Evolutionary conservation across 2,888 invertebrate species (phyloP).

Genomic region (Aleiodes alternator): DNA sequence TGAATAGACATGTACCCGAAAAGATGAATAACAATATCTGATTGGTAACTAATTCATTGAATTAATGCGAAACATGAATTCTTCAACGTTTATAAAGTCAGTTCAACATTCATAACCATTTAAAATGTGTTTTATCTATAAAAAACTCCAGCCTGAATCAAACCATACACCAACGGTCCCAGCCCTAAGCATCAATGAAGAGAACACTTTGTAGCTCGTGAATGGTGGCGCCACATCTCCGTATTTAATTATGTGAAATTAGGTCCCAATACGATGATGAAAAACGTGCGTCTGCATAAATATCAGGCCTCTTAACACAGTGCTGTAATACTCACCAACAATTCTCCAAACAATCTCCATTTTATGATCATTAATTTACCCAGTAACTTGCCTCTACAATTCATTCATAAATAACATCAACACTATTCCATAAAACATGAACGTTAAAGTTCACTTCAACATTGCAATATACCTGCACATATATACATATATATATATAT

Average conservation of each 20-base stretch:
- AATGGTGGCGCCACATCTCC: constrained; percentile 51
- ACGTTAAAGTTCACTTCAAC: constrained; percentile 9
- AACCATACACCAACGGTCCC: too few species aligned
- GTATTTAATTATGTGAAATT: constrained; percentile 54
- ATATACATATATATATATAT: background rate
- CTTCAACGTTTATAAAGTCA: too few species aligned
- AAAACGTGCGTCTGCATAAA: constrained; percentile 16
- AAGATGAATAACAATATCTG: too few species aligned
- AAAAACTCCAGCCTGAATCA: too few species aligned
- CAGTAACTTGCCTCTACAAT: constrained; percentile 21
- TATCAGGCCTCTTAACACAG: background rate
- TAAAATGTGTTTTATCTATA: too few species aligned
- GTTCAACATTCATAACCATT: too few species aligned
- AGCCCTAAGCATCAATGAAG: constrained; percentile 64
- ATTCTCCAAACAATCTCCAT: constrained; percentile 1
- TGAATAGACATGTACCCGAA: too few species aligned
- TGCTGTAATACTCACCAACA: constrained; percentile 18
- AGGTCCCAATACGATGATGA: constrained; percentile 59
- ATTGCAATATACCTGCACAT: background rate
- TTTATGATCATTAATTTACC: constrained; percentile 27
- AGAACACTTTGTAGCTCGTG: constrained; percentile 53
- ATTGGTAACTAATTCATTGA: too few species aligned
- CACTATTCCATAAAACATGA: constrained; percentile 4
- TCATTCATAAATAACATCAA: constrained; percentile 33
- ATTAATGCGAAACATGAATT: too few species aligned